These are phyloP conservation scores for Dicentrarchus labrax DNA, from an alignment of 2,113 vertebrate species.

Conservation along the genomic window DNA sequence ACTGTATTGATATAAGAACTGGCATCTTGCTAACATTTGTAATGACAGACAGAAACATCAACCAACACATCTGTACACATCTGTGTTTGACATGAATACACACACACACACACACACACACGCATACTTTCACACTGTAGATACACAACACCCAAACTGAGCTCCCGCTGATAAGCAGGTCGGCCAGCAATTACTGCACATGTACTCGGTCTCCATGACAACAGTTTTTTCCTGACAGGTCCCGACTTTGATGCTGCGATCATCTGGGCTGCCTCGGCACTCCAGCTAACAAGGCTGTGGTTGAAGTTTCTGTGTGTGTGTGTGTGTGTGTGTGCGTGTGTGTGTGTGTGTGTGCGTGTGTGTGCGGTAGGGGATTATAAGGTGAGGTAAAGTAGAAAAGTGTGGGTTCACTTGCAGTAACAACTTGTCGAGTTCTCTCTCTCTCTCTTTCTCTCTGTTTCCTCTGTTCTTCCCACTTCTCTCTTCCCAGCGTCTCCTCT, in stretches of 20 bases:
- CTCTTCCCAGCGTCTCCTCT: slow-evolving; percentile 1
- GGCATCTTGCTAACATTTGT: too few species aligned
- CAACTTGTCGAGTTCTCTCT: slow-evolving; percentile 21
- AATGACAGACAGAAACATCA: too few species aligned
- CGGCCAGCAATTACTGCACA: slow-evolving; percentile 49
- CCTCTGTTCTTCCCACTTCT: slow-evolving; percentile 8
- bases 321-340: slow-evolving; percentile 20
- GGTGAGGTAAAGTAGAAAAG: slow-evolving; percentile 14
- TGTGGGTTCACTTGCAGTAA: background rate
- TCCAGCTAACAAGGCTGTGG: slow-evolving; percentile 32
- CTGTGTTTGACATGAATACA: background rate
- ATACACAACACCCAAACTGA: background rate
- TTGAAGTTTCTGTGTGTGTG: slow-evolving; percentile 5
- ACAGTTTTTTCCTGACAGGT: slow-evolving; percentile 56
- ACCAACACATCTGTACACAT: background rate
- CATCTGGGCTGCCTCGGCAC: slow-evolving; percentile 1
- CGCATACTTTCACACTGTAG: background rate
- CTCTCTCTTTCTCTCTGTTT: background rate
- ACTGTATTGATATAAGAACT: too few species aligned
- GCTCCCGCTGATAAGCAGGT: slow-evolving; percentile 16
- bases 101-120: slow-evolving; percentile 1
- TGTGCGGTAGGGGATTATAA: background rate
- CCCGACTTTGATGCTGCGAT: slow-evolving; percentile 56
- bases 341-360: background rate
- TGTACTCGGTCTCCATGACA: slow-evolving; percentile 62